Evolutionary conservation across 2,113 vertebrate species (phyloP).

Genomic region (Semnornis frantzii): DNA sequence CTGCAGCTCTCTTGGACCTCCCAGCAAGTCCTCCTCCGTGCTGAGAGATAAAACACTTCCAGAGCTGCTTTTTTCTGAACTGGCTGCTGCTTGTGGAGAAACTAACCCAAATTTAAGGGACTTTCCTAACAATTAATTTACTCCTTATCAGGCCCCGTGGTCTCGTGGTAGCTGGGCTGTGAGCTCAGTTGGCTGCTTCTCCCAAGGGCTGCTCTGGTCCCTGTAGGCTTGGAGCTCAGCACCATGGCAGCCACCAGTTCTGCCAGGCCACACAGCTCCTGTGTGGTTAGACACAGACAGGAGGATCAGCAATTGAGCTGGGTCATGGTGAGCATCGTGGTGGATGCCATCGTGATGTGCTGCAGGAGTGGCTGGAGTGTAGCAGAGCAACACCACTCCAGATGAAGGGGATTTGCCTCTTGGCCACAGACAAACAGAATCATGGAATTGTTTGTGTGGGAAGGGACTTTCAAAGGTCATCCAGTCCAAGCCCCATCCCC

Average conservation of each 20-base stretch:
- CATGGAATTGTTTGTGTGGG: too few relatives aligned
- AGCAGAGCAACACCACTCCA: background rate
- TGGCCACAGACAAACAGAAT: background rate
- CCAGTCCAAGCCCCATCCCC: too few relatives aligned
- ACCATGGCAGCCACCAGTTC: too few relatives aligned
- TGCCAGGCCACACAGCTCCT: too few relatives aligned
- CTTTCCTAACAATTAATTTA: background rate
- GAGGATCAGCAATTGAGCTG: background rate
- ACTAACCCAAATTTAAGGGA: background rate
- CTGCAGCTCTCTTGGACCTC: background rate
- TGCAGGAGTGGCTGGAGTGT: background rate
- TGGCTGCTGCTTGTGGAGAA: background rate
- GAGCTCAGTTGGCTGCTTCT: background rate
- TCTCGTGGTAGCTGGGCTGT: background rate
- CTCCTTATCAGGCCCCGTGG: background rate
- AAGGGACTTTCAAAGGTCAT: too few relatives aligned
- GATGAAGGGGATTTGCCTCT: background rate
- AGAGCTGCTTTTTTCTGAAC: background rate
- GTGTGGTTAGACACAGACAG: too few relatives aligned
- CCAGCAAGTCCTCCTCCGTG: background rate
- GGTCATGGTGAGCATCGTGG: rapidly evolving
- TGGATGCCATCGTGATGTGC: background rate
- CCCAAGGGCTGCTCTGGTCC: background rate
- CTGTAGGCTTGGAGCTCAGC: too few relatives aligned
- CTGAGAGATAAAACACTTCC: background rate